These are phyloP conservation scores for Boleophthalmus pectinirostris DNA, from an alignment of 2,113 vertebrate species.

Conservation along the genomic window DNA sequence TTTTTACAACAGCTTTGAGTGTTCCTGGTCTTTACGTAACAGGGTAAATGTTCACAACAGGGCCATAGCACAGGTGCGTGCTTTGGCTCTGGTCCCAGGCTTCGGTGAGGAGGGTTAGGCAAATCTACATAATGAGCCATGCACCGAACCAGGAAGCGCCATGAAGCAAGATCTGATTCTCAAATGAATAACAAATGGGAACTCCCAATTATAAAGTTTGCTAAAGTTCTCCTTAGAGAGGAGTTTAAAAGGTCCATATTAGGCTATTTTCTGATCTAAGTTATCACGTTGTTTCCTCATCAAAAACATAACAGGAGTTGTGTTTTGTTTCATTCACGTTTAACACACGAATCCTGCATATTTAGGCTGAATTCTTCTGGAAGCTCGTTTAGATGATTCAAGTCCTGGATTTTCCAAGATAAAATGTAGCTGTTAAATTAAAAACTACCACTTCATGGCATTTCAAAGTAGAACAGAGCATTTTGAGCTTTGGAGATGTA, in stretches of 20 bases:
- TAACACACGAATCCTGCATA: too few relatives aligned
- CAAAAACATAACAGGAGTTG: too few relatives aligned
- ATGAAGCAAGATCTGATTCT: not conserved
- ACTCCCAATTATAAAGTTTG: conserved; percentile 2
- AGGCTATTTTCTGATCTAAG: not conserved
- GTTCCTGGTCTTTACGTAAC: conserved; percentile 35
- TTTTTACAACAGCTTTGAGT: conserved; percentile 34
- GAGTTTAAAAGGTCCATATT: not conserved
- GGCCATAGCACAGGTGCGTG: conserved; percentile 35
- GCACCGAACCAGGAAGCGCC: not conserved
- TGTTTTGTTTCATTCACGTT: too few relatives aligned
- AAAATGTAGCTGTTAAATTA: too few relatives aligned
- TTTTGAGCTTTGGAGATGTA: too few relatives aligned
- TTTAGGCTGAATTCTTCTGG: too few relatives aligned
- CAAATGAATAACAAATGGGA: not conserved
- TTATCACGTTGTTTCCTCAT: too few relatives aligned
- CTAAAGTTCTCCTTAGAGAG: not conserved
- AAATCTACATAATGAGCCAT: conserved; percentile 4
- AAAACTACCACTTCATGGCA: too few relatives aligned
- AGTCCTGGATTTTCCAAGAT: too few relatives aligned
- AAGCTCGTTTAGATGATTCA: too few relatives aligned
- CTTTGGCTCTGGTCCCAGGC: conserved; percentile 40
- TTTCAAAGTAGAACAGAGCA: too few relatives aligned
- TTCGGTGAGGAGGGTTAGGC: not conserved
- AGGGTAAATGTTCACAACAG: conserved; percentile 26